Conservation (phyloP, 1,140 invertebrate species). For the Nomia melanderi region DNA sequence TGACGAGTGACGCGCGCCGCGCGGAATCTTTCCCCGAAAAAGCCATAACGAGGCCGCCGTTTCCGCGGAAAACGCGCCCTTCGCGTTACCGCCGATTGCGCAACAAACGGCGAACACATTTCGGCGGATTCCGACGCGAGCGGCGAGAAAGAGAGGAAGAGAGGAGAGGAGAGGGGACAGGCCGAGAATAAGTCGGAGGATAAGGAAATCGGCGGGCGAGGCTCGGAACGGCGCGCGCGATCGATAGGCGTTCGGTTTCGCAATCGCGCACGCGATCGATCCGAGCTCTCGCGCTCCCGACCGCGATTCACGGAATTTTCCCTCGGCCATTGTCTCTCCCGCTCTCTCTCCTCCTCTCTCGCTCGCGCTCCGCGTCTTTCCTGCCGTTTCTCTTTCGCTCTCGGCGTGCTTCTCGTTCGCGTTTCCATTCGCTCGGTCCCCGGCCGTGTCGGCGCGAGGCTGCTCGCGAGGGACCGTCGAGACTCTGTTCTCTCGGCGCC, state of each 20-base stretch:
- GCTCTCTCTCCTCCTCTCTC: too few relatives aligned
- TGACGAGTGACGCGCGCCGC: conserved; percentile 22
- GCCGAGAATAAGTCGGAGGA: conserved; percentile 5
- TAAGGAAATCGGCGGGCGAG: not conserved
- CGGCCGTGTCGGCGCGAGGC: not conserved
- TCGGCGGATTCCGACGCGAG: not conserved
- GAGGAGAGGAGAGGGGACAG: not conserved
- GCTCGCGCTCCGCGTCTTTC: too few relatives aligned
- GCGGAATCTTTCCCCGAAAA: conserved; percentile 37
- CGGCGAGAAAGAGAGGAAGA: too few relatives aligned
- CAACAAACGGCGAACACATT: too few relatives aligned
- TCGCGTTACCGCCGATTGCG: too few relatives aligned
- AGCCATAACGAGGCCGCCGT: conserved; percentile 26
- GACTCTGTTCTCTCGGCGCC: not conserved
- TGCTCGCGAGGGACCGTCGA: too few relatives aligned
- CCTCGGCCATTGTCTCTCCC: conserved; percentile 23
- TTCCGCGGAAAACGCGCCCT: conserved; percentile 6
- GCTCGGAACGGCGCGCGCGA: not conserved
- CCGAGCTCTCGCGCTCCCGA: conserved; percentile 19
- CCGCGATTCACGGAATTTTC: conserved; percentile 50
- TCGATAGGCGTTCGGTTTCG: conserved; percentile 15
- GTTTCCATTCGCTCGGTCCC: conserved; percentile 1
- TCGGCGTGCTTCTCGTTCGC: too few relatives aligned
- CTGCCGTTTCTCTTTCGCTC: too few relatives aligned
- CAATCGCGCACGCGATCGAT: conserved; percentile 33